Evolutionary conservation across 2,888 invertebrate species (phyloP).

Genomic region (Clitarchus hookeri): DNA sequence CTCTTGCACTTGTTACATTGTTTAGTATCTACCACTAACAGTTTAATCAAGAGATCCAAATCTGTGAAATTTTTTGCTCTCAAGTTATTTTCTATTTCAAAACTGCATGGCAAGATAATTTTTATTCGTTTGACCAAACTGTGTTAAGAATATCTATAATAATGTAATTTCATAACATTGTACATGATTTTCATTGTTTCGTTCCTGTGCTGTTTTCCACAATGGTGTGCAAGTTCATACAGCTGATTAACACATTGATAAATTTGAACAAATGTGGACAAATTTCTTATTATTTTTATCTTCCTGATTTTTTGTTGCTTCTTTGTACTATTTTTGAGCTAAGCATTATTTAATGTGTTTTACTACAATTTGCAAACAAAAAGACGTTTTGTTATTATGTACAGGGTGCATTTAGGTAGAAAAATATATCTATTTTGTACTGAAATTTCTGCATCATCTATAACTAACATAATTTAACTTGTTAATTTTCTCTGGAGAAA

Average conservation of each 20-base stretch:
- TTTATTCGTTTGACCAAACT: not conserved
- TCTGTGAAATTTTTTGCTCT: not conserved
- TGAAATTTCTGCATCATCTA: not conserved
- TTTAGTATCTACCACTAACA: no score
- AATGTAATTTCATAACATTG: not conserved
- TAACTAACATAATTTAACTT: not conserved
- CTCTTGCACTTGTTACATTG: no score
- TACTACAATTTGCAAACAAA: not conserved
- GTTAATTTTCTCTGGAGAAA: not conserved
- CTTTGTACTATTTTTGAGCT: not conserved
- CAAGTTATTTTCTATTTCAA: not conserved
- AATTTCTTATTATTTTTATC: not conserved
- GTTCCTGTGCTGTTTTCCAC: not conserved
- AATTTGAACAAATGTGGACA: not conserved
- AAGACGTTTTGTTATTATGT: not conserved
- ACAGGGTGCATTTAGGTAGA: not conserved
- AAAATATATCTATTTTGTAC: not conserved
- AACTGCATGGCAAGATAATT: not conserved
- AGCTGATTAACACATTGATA: not conserved
- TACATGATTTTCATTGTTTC: not conserved
- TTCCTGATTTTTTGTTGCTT: not conserved
- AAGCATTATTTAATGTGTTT: not conserved
- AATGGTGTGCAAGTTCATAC: not conserved
- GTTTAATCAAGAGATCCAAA: no score
- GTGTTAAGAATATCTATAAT: not conserved